Evolutionary conservation across 2,888 invertebrate genomes (phyloP), one percentile per base, ranked within the genome.

Genomic region (Trisateles emortualis): DNA sequence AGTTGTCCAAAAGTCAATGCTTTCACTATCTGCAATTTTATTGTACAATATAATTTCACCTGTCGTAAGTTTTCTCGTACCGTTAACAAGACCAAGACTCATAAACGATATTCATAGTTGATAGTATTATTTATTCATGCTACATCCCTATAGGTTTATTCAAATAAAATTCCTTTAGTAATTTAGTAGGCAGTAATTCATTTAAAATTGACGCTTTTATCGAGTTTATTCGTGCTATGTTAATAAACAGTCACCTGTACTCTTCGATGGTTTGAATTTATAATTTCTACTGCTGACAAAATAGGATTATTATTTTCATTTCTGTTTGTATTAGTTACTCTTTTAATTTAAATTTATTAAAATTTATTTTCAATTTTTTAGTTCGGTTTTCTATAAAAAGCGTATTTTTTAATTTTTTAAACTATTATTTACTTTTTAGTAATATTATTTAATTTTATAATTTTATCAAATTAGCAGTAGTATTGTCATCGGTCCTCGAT

Each of bases 231-330:
- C 41, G 22, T 38, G 45, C 33, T 33, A 9, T 32, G 46, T 64
- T 51, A 52, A 45, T 55, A 55, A 52, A 35, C 24, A 42, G 48
- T 35, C 64, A 64, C 55, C 64, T 59, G 64, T 63, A 6, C 4
- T 19, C 3, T 35, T 22, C 14, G 14, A 9, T 14, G 16, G 6
- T 16, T 35, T 47, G 14, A 39, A 48, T 19, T 32, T 42, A 8
- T 52, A 55, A 50, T 55, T 14, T 33, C 26, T 22, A 22, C 22
- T 22, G 22, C 5, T 22, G 2, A 22, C 22, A n/a, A n/a, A n/a
- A n/a, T n/a, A n/a, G n/a, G n/a, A n/a, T n/a, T n/a, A n/a, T n/a
- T n/a, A n/a, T n/a, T n/a, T n/a, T n/a, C n/a, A n/a, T n/a, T n/a
- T n/a, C n/a, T n/a, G n/a, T n/a, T 22, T 22, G 22, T 22, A 22